These are phyloP conservation scores for Papilio polytes DNA, from an alignment of 1,140 invertebrate species.

Conservation along the genomic window DNA sequence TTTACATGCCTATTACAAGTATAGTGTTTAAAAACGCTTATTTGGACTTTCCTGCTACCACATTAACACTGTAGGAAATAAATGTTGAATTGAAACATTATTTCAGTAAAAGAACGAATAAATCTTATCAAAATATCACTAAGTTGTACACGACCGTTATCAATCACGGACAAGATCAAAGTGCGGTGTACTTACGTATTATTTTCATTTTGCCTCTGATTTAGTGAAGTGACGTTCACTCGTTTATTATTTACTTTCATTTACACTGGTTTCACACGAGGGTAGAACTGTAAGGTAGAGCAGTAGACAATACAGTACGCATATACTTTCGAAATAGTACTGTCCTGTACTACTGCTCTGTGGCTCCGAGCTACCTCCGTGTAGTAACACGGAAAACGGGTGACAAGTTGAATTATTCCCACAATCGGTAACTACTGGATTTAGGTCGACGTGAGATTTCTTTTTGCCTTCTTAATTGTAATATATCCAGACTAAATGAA, in stretches of 20 bases:
- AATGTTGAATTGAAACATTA: conserved; percentile 12
- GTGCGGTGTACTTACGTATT: conserved; percentile 16
- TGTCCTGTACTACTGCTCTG: background rate
- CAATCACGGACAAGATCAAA: background rate
- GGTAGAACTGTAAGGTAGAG: background rate
- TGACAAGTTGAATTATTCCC: conserved; percentile 16
- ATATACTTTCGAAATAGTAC: background rate
- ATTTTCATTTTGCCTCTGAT: conserved; percentile 11
- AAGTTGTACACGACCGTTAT: background rate
- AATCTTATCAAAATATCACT: background rate
- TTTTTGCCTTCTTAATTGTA: conserved; percentile 8
- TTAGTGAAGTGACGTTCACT: background rate
- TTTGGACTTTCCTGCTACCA: background rate
- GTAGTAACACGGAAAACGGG: conserved; percentile 6
- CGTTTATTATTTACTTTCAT: conserved; percentile 12
- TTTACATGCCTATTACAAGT: too few species aligned
- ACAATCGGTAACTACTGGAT: conserved; percentile 1
- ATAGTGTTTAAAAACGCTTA: too few species aligned
- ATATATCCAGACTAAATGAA: background rate
- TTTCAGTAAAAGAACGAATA: conserved; percentile 2
- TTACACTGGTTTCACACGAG: background rate
- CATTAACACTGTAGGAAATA: background rate
- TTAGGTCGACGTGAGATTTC: background rate
- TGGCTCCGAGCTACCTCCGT: background rate
- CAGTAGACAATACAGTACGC: background rate